Conservation (phyloP, 2,113 vertebrate genomes). For the Tachuris rubrigastra region DNA sequence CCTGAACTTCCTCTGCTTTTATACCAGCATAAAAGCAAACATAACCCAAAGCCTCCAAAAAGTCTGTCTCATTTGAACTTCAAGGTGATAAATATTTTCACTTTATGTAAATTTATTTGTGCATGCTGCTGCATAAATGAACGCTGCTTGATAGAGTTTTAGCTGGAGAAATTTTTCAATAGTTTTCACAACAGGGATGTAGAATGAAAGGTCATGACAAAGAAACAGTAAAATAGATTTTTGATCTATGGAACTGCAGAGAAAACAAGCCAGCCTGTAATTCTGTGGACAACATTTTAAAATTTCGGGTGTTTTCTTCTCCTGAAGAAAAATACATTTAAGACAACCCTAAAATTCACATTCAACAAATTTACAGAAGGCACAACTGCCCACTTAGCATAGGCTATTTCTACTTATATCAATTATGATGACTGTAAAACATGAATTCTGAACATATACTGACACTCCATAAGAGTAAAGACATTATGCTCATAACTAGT, state of each 20-base stretch:
- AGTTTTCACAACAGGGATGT: background rate
- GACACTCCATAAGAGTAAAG: background rate
- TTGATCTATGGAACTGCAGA: background rate
- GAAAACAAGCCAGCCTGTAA: background rate
- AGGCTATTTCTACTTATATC: background rate
- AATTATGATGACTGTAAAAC: background rate
- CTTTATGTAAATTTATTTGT: background rate
- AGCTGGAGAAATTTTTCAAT: background rate
- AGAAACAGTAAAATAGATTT: background rate
- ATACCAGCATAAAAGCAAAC: background rate
- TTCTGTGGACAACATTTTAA: background rate
- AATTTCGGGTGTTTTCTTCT: background rate
- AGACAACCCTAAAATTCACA: background rate
- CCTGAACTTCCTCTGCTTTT: background rate
- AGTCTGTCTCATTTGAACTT: background rate
- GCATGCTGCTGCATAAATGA: background rate
- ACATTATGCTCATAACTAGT: background rate
- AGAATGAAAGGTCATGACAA: background rate
- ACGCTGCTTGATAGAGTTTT: background rate
- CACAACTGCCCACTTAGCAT: background rate
- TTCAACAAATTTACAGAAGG: conserved; percentile 20
- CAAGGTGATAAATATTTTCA: background rate
- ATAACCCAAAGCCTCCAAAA: background rate
- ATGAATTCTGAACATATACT: background rate
- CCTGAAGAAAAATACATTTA: background rate